These are phyloP conservation scores for Drosophila anomalata DNA, from an alignment of 2,888 invertebrate genomes.

Conservation along the genomic window DNA sequence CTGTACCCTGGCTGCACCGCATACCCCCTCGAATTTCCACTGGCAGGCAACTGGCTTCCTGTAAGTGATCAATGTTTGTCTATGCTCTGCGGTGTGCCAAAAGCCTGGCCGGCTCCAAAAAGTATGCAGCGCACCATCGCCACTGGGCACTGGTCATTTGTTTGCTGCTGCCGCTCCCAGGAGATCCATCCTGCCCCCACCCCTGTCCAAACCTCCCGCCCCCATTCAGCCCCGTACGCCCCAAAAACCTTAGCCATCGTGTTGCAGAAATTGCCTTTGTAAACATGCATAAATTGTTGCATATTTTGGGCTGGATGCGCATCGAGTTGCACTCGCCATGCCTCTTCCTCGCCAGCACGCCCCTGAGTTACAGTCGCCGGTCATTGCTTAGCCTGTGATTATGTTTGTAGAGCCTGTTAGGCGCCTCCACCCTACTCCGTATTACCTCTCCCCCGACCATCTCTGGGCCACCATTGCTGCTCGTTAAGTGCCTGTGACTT, in stretches of 20 bases:
- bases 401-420: conserved; percentile 68
- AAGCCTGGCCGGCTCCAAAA: conserved; percentile 42
- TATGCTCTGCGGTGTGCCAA: conserved; percentile 67
- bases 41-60: conserved; percentile 54
- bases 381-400: conserved; percentile 75
- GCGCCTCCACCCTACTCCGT: conserved; percentile 14
- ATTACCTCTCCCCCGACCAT: background rate
- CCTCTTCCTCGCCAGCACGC: background rate
- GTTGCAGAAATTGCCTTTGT: conserved; percentile 66
- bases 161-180: conserved; percentile 36
- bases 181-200: background rate
- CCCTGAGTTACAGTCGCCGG: conserved; percentile 13
- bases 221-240: background rate
- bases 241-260: conserved; percentile 4
- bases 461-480: conserved; percentile 16
- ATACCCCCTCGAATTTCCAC: conserved; percentile 1
- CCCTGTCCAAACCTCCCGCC: too few species aligned
- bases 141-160: conserved; percentile 66
- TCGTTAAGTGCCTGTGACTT: conserved; percentile 70
- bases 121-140: conserved; percentile 55
- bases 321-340: conserved; percentile 31
- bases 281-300: conserved; percentile 79
- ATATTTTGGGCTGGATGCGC: conserved; percentile 60
- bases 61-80: conserved; percentile 79
- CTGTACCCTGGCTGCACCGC: background rate